A percentile compares a stretch with the other conserved stretches of the same genome.
Evolutionary conservation across 2,797 vertebrate genomes (phyloP).

Genomic region (Periophthalmus magnuspinnatus): DNA sequence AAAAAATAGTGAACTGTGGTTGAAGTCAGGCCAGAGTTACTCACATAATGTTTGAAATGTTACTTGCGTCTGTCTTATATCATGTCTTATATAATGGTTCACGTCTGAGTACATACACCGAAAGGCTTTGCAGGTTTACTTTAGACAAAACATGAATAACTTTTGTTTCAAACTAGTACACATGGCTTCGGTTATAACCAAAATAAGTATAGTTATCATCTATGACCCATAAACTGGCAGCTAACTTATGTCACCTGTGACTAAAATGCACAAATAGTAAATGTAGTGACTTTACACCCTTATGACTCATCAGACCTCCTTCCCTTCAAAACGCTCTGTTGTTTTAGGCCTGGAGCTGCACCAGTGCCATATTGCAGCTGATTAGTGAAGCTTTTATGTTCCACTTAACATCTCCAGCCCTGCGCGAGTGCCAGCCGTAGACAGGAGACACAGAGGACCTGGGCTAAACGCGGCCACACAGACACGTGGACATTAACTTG

Average conservation of each 20-base stretch:
- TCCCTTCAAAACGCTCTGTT: not conserved
- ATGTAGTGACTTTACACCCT: slow-evolving; percentile 7
- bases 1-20: no score
- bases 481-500: slow-evolving; percentile 42
- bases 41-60: no score
- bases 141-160: not conserved
- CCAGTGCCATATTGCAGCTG: slow-evolving; percentile 55
- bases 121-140: not conserved
- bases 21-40: no score
- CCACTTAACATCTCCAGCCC: slow-evolving; percentile 47
- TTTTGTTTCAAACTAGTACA: not conserved
- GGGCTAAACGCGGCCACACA: slow-evolving; percentile 12
- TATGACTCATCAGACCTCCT: not conserved
- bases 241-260: not conserved
- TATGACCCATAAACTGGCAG: not conserved
- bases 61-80: no score
- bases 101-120: no score
- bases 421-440: not conserved
- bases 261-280: not conserved
- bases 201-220: not conserved
- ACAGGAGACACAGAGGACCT: slow-evolving; percentile 19
- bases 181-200: not conserved
- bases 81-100: no score
- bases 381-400: slow-evolving; percentile 68
- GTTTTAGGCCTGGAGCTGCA: slow-evolving; percentile 43